These are phyloP conservation scores for Sinocyclocheilus anophthalmus DNA, from an alignment of 2,113 vertebrate species.

Conservation along the genomic window DNA sequence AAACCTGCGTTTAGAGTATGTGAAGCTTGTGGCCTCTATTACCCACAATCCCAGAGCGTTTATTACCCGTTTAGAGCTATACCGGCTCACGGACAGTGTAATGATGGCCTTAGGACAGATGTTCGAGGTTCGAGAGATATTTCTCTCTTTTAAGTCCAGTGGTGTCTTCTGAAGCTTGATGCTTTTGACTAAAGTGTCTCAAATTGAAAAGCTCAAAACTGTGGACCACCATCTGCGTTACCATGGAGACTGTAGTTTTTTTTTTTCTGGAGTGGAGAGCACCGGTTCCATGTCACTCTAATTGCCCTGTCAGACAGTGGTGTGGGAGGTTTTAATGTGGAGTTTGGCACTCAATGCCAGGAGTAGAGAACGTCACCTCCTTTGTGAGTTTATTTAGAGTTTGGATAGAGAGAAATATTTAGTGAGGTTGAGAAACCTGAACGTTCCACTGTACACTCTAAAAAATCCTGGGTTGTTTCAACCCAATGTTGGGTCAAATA, in stretches of 20 bases:
- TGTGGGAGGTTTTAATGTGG: constrained; percentile 41
- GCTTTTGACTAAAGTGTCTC: constrained; percentile 56
- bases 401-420: background rate
- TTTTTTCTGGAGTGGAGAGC: constrained; percentile 53
- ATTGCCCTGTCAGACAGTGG: constrained; percentile 54
- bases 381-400: constrained; percentile 32
- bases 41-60: constrained; percentile 68
- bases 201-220: constrained; percentile 60
- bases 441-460: background rate
- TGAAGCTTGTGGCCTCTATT: constrained; percentile 64
- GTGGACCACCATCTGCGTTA: constrained; percentile 60
- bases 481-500: too few relatives aligned
- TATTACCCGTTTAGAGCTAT: constrained; percentile 64
- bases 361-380: constrained; percentile 24
- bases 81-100: constrained; percentile 49
- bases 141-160: constrained; percentile 31
- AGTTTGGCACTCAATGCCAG: constrained; percentile 49
- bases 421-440: constrained; percentile 6
- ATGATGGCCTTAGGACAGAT: constrained; percentile 61
- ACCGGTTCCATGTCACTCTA: constrained; percentile 59
- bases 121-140: constrained; percentile 50
- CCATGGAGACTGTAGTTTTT: constrained; percentile 64
- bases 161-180: constrained; percentile 41
- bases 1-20: constrained; percentile 70
- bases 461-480: too few relatives aligned